These are phyloP conservation scores for Hestina assimilis DNA, from an alignment of 1,140 invertebrate genomes.

Conservation along the genomic window DNA sequence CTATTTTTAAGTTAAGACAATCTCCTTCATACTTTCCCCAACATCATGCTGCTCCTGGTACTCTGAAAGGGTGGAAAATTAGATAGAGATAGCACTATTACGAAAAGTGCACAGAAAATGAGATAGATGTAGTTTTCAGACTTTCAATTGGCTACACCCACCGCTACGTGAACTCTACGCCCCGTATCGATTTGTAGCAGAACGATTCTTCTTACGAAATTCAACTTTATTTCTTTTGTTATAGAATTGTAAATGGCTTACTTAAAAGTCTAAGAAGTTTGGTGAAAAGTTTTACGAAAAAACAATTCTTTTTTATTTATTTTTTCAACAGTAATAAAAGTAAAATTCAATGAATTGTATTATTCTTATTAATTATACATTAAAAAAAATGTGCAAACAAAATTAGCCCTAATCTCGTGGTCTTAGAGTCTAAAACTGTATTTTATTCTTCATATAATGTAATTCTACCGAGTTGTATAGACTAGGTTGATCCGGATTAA, in stretches of 20 bases:
- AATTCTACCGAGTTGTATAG: neutral
- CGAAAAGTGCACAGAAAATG: neutral
- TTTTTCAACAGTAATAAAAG: no score
- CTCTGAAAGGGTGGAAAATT: conserved; percentile 7
- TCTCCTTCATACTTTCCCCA: neutral
- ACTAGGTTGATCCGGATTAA: conserved; percentile 40
- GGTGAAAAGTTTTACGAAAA: no score
- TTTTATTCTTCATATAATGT: no score
- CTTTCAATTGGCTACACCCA: conserved; percentile 29
- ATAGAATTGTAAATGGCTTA: conserved; percentile 6
- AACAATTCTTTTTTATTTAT: no score
- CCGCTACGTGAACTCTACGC: conserved; percentile 41
- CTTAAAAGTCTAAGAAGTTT: no score
- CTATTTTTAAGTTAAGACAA: no score
- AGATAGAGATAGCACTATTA: conserved; percentile 21
- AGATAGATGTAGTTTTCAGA: conserved; percentile 16
- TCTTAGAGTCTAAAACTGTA: no score
- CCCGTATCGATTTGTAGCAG: conserved; percentile 41
- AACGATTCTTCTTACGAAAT: neutral
- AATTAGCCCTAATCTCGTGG: no score
- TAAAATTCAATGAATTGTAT: no score
- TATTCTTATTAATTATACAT: no score
- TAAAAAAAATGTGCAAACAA: no score
- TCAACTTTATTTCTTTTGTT: neutral
- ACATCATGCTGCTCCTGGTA: conserved; percentile 12